Evolutionary conservation across 2,113 vertebrate species (phyloP).

Genomic region (Pleuronectes platessa): DNA sequence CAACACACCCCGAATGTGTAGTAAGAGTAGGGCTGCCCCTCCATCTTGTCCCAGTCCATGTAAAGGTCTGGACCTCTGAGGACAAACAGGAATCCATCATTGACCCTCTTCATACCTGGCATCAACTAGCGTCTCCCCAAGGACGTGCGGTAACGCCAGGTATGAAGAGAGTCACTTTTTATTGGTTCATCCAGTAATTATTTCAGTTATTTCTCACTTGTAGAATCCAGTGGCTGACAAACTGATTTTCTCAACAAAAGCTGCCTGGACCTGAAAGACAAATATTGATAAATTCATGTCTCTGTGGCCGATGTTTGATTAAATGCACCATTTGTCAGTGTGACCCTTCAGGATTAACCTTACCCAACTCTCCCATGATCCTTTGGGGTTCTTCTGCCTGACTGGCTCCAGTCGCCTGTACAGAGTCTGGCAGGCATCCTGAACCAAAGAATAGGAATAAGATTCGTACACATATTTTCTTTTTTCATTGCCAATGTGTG

Average conservation of each 20-base stretch:
- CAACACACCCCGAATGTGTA: slow-evolving; percentile 86
- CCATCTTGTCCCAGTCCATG: slow-evolving; percentile 89
- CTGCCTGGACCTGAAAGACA: slow-evolving; percentile 78
- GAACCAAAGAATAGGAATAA: not conserved
- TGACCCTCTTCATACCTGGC: not conserved
- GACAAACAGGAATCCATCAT: slow-evolving; percentile 6
- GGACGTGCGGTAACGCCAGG: not conserved
- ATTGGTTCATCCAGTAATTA: too few relatives aligned
- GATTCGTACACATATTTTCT: not conserved
- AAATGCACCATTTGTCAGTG: not conserved
- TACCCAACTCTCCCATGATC: slow-evolving; percentile 92
- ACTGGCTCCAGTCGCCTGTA: slow-evolving; percentile 87
- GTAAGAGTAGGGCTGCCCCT: slow-evolving; percentile 86
- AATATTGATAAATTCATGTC: not conserved
- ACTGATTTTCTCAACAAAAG: slow-evolving; percentile 86
- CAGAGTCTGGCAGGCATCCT: slow-evolving; percentile 91
- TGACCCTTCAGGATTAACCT: not conserved
- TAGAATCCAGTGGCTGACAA: slow-evolving; percentile 91
- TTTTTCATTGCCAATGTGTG: not conserved
- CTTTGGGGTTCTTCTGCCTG: slow-evolving; percentile 84
- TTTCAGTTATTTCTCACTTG: slow-evolving; percentile 77
- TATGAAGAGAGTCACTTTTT: not conserved
- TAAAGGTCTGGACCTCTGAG: slow-evolving; percentile 83
- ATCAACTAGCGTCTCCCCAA: not conserved
- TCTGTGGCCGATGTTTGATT: not conserved